Evolutionary conservation across 92 coral and sea anemone species (phyloP).

Genomic region (Anthopleura xanthogrammica): DNA sequence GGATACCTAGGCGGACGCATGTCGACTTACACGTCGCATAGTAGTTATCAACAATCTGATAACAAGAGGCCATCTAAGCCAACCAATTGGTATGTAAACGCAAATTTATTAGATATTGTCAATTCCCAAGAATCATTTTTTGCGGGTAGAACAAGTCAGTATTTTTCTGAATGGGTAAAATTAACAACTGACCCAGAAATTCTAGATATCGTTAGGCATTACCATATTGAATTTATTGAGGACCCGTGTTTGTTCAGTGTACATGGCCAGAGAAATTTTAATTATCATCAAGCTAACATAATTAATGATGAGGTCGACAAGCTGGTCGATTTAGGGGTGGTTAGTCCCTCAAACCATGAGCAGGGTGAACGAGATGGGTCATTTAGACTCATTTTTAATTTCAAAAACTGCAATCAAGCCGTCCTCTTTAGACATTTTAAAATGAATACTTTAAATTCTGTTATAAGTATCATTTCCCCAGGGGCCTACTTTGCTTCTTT

Average conservation of each 20-base stretch:
- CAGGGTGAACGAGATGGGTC: constrained; percentile 49
- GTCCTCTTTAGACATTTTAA: constrained; percentile 45
- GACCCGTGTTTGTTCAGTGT: constrained; percentile 36
- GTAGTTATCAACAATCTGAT: constrained; percentile 17
- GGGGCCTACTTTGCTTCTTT: constrained; percentile 41
- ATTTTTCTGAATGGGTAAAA: constrained; percentile 26
- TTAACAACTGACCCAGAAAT: constrained; percentile 41
- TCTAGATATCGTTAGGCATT: constrained; percentile 42
- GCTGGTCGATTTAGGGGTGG: constrained; percentile 31
- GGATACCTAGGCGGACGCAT: constrained; percentile 7
- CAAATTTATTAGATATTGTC: constrained; percentile 19
- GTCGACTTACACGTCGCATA: constrained; percentile 7
- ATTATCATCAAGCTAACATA: constrained; percentile 13
- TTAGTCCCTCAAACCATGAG: constrained; percentile 30
- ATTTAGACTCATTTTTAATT: constrained; percentile 33
- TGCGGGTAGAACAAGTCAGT: constrained; percentile 44
- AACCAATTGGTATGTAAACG: constrained; percentile 37
- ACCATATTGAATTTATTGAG: constrained; percentile 42
- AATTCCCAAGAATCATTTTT: constrained; percentile 32
- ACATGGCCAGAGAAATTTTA: constrained; percentile 26
- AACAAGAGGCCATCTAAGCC: constrained; percentile 37
- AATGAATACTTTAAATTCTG: constrained; percentile 45
- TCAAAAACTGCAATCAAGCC: constrained; percentile 42
- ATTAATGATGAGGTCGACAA: constrained; percentile 31
- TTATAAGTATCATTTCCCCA: constrained; percentile 23